Base-by-base conservation (phyloP, 1,140 invertebrate species). In the Drosophila tani region DNA sequence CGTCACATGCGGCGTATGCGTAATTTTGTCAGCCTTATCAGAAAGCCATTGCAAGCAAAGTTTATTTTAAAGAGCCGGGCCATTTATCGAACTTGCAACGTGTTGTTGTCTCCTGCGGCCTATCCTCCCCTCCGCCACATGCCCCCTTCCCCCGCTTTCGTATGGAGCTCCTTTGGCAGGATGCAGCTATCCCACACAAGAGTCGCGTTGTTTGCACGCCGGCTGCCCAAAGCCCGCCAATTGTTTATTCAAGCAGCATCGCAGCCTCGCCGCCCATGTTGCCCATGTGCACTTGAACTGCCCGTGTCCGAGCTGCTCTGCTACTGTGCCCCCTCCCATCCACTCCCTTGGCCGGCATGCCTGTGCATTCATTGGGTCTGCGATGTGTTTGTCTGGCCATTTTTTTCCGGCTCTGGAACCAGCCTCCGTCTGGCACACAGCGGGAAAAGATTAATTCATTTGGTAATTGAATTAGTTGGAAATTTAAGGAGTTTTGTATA, bases 161-260 rank as follows among this genome's bases (percentile, higher is more conserved):
- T 7, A 19, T 29, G 35, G 12, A n/a, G 1, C 53, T 32, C 21
- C 43, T 15, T 21, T 9, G 8, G 35, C 35, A 56, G 35, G 53
- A 56, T 32, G 19, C n/a, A 27, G 43, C 57, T 62, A 32, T 45
- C 19, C 45, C 60, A 57, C 63, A 21, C 77, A 55, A 65, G 56
- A 62, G 56, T 38, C 45, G 71, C 70, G 58, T 51, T 75, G 77
- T 74, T 81, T 85, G 82, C 76, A 78, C 77, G 75, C 75, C 55
- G 67, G 17, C 85, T 81, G 53, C 46, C 76, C 75, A 74, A 74
- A 74, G 70, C 55, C 68, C 68, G 73, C 73, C 84, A 84, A 88
- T 83, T 88, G 84, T 84, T 88, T 87, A 88, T 84, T 84, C 68
- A 88, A 88, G 84, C 83, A 77, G 74, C 82, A 81, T 74, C 60